A percentile compares a stretch with the other conserved stretches of the same genome.
Evolutionary conservation across 2,797 vertebrate species (phyloP).

Genomic region (Sebastes kiyomatsui): DNA sequence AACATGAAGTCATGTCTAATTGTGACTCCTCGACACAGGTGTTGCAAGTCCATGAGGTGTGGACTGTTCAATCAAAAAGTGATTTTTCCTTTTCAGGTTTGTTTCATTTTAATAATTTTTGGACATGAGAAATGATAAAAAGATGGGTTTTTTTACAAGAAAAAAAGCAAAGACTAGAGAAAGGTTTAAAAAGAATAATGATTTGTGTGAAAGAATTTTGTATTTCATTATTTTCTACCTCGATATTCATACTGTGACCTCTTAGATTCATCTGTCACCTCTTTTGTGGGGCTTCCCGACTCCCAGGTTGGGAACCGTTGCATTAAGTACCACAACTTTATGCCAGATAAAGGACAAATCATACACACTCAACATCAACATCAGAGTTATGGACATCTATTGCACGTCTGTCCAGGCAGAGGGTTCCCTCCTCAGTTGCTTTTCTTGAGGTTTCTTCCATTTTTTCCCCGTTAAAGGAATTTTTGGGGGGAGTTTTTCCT

Average conservation of each 20-base stretch:
- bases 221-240: background rate
- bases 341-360: background rate
- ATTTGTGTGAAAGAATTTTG: background rate
- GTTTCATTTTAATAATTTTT: background rate
- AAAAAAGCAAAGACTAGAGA: background rate
- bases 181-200: background rate
- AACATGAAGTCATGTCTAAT: background rate
- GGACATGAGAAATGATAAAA: background rate
- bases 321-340: background rate
- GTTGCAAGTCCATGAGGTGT: background rate
- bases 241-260: background rate
- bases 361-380: background rate
- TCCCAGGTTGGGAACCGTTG: background rate
- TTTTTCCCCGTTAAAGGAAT: accelerated
- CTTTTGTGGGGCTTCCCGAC: background rate
- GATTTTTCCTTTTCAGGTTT: background rate
- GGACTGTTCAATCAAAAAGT: background rate
- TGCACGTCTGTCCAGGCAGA: too few species aligned
- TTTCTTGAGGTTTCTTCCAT: too few species aligned
- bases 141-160: background rate
- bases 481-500: too few species aligned
- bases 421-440: accelerated
- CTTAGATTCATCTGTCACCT: background rate
- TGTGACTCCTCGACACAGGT: background rate
- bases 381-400: background rate